A percentile compares a stretch with the other conserved stretches of the same genome.
Evolutionary conservation across 2,888 invertebrate species (phyloP).

Genomic region (Eueremaeus valkanovi): DNA sequence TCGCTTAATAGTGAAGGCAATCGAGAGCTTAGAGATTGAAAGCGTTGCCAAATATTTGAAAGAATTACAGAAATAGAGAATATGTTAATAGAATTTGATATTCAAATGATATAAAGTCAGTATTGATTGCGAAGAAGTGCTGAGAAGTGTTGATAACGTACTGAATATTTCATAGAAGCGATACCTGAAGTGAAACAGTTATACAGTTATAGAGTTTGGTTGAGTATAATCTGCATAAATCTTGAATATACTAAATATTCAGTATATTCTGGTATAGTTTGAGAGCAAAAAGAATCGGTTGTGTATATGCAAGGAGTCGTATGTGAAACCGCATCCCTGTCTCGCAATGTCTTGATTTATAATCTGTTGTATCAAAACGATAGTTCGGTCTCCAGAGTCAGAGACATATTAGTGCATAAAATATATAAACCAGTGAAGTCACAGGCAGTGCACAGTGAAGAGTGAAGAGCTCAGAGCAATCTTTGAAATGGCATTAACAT

Average conservation of each 20-base stretch:
- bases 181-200: not conserved
- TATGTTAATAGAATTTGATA: conserved; percentile 7
- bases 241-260: conserved; percentile 2
- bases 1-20: too few relatives aligned
- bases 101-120: not conserved
- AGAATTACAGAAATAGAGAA: too few relatives aligned
- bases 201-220: not conserved
- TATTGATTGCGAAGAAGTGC: not conserved
- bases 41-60: too few relatives aligned
- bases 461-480: conserved; percentile 28
- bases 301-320: not conserved
- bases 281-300: too few relatives aligned
- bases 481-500: conserved; percentile 27
- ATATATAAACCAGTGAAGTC: too few relatives aligned
- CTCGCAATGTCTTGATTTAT: conserved; percentile 25
- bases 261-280: not conserved
- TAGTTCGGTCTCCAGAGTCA: not conserved
- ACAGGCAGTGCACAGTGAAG: not conserved
- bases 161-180: not conserved
- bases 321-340: conserved; percentile 1
- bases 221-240: conserved; percentile 15
- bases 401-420: conserved; percentile 2
- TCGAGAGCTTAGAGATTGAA: too few relatives aligned
- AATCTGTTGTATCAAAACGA: conserved; percentile 27
- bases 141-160: not conserved